Evolutionary conservation across 2,888 invertebrate species (phyloP), one percentile per base, ranked within the genome.

Genomic region (Thyatira batis): DNA sequence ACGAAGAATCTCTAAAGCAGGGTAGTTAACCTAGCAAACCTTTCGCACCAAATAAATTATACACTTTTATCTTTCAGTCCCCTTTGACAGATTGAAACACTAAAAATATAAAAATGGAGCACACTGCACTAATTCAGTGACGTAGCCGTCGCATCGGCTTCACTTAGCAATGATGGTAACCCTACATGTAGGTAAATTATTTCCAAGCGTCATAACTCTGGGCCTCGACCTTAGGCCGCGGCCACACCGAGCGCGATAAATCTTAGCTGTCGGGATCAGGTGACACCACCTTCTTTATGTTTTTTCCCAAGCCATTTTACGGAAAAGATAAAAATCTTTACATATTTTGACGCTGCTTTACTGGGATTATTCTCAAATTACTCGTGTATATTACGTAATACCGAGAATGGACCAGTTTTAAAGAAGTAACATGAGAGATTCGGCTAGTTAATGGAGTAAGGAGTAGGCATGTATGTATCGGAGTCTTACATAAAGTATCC

Each of bases 221-320:
- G 69, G 76, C 63, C 68, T 75, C 83, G 85, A 85, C 87, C 91
- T 92, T 81, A 92, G 89, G 89, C 88, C 85, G 83, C 80, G 90
- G 90, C 87, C 89, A 91, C 90, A 91, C 88, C 78, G 85, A 80
- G 82, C 65, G 77, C 78, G 55, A 88, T 92, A 87, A 92, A 91
- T 92, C 89, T 71, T 69, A 65, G 66, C 86, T 88, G 91, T 89
- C 92, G 80, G 85, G 90, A 88, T 91, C 92, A 92, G 92, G 92
- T 92, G 92, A 92, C 92, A 92, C 90, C 89, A 85, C 88, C 90
- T 92, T 91, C 92, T 92, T 92, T 92, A 92, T 92, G 92, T 92
- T 92, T 92, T 92, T 92, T 92, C 92, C 91, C 92, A 92, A 89
- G 89, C 92, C 87, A 84, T 92, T 92, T 92, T 92, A 92, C 89